phyloP scores from a whole-genome alignment of 2,888 invertebrate genomes.

The Crossocerus cetratus region DNA sequence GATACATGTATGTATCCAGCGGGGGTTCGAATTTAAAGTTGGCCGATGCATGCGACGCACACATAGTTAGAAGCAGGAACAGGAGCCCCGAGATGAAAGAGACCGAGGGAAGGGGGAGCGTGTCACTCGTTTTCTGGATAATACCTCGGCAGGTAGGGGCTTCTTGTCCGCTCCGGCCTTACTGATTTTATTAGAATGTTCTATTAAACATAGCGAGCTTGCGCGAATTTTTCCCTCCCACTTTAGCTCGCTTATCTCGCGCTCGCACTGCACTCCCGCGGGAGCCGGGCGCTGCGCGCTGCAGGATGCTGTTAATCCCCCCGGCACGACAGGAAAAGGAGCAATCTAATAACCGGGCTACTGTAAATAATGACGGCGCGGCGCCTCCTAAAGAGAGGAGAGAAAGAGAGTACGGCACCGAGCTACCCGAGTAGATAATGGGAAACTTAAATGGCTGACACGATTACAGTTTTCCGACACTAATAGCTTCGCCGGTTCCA shows the following conservation, averaged over 20 bases:
- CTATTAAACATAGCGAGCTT: slow-evolving; percentile 4
- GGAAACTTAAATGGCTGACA: not conserved
- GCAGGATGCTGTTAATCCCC: too few relatives aligned
- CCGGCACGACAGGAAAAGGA: slow-evolving; percentile 3
- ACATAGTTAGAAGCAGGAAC: too few relatives aligned
- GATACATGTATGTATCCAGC: not conserved
- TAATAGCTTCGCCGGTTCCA: slow-evolving; percentile 26
- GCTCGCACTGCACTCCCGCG: slow-evolving; percentile 5
- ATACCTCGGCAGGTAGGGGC: slow-evolving; percentile 6
- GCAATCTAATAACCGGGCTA: slow-evolving; percentile 17
- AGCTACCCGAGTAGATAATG: not conserved
- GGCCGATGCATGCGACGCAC: too few relatives aligned
- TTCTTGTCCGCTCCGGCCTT: not conserved
- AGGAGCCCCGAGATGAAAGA: too few relatives aligned
- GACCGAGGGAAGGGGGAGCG: not conserved
- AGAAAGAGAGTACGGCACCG: not conserved
- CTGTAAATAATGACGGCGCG: not conserved
- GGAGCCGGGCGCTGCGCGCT: too few relatives aligned
- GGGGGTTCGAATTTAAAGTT: not conserved
- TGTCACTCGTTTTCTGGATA: slow-evolving; percentile 35
- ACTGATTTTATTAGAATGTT: slow-evolving; percentile 33
- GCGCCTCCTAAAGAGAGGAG: not conserved
- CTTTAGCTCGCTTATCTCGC: slow-evolving; percentile 3
- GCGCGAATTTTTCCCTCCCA: not conserved
- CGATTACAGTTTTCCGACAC: not conserved